Conservation (phyloP, 2,113 vertebrate species). For the Heliornis fulica region DNA sequence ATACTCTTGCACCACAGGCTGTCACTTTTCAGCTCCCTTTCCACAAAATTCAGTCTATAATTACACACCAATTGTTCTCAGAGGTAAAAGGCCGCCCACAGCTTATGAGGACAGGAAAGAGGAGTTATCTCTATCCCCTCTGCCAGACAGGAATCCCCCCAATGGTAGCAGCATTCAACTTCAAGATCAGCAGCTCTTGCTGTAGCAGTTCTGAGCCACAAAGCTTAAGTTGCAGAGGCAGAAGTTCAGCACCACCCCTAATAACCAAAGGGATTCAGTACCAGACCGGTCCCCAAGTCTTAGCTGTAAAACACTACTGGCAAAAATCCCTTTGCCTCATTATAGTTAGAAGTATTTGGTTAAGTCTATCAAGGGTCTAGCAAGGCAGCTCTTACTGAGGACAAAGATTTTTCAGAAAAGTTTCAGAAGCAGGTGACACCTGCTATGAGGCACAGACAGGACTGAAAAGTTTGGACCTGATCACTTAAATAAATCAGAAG, state of each 20-base stretch:
- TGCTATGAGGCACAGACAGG: background rate
- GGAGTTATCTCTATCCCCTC: background rate
- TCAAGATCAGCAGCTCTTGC: background rate
- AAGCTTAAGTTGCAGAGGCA: background rate
- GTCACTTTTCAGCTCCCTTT: fast-evolving
- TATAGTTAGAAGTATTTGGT: background rate
- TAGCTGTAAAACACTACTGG: background rate
- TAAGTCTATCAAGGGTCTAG: background rate
- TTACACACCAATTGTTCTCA: background rate
- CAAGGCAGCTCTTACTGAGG: background rate
- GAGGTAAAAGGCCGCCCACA: background rate
- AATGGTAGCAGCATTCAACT: background rate
- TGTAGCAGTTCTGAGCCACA: background rate
- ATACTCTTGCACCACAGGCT: background rate
- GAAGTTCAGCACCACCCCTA: background rate
- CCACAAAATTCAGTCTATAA: background rate
- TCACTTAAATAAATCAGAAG: background rate
- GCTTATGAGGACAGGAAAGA: background rate
- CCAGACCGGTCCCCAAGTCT: background rate
- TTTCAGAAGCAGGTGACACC: background rate
- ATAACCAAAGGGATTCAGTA: background rate
- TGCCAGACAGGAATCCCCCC: background rate
- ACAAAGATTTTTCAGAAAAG: background rate
- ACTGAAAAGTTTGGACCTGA: background rate
- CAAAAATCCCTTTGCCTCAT: background rate